Evolutionary conservation across 2,113 vertebrate species (phyloP).

Genomic region (Percina caprodes): DNA sequence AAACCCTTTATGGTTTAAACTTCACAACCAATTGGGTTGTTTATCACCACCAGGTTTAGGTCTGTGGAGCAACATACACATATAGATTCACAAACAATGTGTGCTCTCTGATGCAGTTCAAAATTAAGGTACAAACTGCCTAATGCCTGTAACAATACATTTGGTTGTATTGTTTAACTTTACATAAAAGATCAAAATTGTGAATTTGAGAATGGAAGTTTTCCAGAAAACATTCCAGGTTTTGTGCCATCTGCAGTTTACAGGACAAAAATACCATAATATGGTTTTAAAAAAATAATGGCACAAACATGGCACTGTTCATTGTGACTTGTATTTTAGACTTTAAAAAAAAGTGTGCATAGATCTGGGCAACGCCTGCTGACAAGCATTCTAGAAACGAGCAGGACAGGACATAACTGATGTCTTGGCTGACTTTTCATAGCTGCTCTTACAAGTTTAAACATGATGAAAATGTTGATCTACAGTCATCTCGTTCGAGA

Average conservation of each 20-base stretch:
- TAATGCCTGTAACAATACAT: background rate
- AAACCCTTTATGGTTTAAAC: background rate
- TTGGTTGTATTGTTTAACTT: background rate
- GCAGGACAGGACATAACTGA: slow-evolving; percentile 3
- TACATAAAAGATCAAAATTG: background rate
- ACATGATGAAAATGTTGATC: slow-evolving; percentile 52
- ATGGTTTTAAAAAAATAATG: background rate
- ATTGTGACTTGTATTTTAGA: background rate
- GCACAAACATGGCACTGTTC: too few species aligned
- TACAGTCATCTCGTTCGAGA: background rate
- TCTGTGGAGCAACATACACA: too few species aligned
- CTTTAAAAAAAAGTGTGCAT: too few species aligned
- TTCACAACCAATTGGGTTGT: background rate
- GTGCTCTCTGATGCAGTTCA: background rate
- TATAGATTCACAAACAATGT: too few species aligned
- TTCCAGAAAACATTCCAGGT: background rate
- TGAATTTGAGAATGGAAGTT: background rate
- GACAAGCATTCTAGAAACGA: slow-evolving; percentile 67
- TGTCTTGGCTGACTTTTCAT: slow-evolving; percentile 18
- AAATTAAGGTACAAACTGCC: background rate
- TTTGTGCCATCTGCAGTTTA: background rate
- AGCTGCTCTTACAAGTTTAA: slow-evolving; percentile 55
- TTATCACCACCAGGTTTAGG: background rate
- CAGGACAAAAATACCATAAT: background rate
- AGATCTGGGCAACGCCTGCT: slow-evolving; percentile 61